Percentiles rank a stretch among this genome's conserved stretches.
Conservation (phyloP, 2,113 vertebrate genomes). For the Peromyscus maniculatus region DNA sequence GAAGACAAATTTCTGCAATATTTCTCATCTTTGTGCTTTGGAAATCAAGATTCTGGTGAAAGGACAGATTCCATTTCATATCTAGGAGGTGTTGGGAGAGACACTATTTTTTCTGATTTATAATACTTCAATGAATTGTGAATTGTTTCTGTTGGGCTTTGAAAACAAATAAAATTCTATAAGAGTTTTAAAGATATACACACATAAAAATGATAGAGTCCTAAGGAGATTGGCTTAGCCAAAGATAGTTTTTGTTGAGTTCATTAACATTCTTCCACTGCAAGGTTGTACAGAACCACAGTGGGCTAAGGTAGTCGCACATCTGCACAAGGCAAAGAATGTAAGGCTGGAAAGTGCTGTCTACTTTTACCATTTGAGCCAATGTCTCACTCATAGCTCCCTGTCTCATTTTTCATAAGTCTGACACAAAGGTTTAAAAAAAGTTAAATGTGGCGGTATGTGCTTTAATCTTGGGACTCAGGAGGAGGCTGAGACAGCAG, state of each 20-base stretch:
- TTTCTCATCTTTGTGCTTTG: not conserved
- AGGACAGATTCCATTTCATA: constrained; percentile 22
- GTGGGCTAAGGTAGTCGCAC: not conserved
- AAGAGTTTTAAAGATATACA: constrained; percentile 17
- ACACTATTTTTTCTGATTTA: not conserved
- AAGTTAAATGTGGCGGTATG: not conserved
- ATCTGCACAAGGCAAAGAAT: not conserved
- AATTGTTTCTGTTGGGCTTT: constrained; percentile 38
- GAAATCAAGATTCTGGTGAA: constrained; percentile 49
- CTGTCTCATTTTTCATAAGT: not conserved
- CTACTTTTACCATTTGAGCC: not conserved
- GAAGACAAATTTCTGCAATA: constrained; percentile 20
- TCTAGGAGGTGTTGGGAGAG: not conserved
- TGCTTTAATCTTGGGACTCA: not conserved
- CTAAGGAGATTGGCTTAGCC: not conserved
- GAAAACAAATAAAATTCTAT: constrained; percentile 36
- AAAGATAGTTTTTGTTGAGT: constrained; percentile 13
- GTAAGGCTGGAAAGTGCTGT: not conserved
- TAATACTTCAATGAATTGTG: constrained; percentile 47
- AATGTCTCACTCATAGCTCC: not conserved
- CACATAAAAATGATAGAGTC: constrained; percentile 1
- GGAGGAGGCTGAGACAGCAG: not conserved
- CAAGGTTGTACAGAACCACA: not conserved
- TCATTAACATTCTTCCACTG: not conserved
- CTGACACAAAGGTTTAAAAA: not conserved